Evolutionary conservation across 2,888 invertebrate genomes (phyloP).

Genomic region (Arenicola marina): DNA sequence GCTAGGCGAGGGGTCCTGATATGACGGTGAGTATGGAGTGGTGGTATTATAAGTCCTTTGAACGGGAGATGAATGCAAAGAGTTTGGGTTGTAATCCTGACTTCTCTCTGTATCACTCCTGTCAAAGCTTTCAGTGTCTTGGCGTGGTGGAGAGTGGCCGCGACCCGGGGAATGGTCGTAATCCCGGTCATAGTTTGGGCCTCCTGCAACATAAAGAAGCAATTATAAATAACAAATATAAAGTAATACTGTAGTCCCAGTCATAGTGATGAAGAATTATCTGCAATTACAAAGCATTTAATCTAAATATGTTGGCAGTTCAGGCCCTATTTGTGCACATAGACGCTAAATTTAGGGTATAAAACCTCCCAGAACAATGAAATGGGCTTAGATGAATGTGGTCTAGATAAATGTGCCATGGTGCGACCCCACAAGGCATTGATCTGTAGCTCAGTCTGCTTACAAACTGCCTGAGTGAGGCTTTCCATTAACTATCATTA

Average conservation of each 20-base stretch:
- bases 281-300: no score
- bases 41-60: slow-evolving; percentile 1
- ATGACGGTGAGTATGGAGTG: slow-evolving; percentile 2
- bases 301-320: no score
- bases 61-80: neutral
- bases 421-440: no score
- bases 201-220: neutral
- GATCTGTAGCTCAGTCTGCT: no score
- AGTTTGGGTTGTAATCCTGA: neutral
- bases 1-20: neutral
- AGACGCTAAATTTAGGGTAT: no score
- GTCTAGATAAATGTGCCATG: no score
- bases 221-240: neutral
- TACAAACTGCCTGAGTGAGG: no score
- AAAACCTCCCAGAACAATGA: no score
- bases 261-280: neutral
- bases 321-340: no score
- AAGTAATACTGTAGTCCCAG: neutral
- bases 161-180: neutral
- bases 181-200: slow-evolving; percentile 1
- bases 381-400: no score
- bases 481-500: no score
- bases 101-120: neutral
- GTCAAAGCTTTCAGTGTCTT: neutral
- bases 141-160: neutral